Base-by-base conservation (phyloP, 2,888 invertebrate species). In the Pterobdella sp. region DNA sequence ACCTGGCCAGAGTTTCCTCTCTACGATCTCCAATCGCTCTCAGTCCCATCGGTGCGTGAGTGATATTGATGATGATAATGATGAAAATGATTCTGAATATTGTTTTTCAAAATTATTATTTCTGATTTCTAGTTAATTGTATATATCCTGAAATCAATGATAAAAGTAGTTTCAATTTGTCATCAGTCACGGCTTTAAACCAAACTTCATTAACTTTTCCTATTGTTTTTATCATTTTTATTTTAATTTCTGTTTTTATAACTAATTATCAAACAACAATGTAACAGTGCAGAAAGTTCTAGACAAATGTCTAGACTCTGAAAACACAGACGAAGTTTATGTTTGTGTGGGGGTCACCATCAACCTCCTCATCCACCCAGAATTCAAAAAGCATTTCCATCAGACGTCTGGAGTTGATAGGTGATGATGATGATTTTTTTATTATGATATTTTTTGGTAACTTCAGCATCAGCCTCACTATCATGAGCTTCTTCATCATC, bases 401-500 rank as follows among this genome's bases (percentile, higher is more conserved):
- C n/a, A 3, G n/a, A 4, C 4, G n/a, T n/a, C 4, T 22, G 60
- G 60, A 56, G 4, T 56, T 26, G 60, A 56, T n/a, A 56, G 60
- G 60, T 56, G 60, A n/a, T n/a, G n/a, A n/a, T n/a, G n/a, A n/a
- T n/a, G n/a, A n/a, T n/a, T n/a, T n/a, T n/a, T n/a, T n/a, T n/a
- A n/a, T n/a, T n/a, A n/a, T n/a, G n/a, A n/a, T 42, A 42, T 42
- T 42, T 14, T 42, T 42, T 42, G n/a, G n/a, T n/a, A n/a, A n/a
- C n/a, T n/a, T n/a, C n/a, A n/a, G n/a, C 49, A 42, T 22, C 49
- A 7, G 10, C 49, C 49, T 42, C 49, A 14, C 49, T 22, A 42
- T 42, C 49, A 73, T 66, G 35, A 70, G 37, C 64, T 70, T 49
- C 67, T 31, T 63, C 68, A 63, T 69, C 49, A 29, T 73, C 31